Base-by-base conservation (phyloP, 1,140 invertebrate genomes). In the Dendrolimus kikuchii region DNA sequence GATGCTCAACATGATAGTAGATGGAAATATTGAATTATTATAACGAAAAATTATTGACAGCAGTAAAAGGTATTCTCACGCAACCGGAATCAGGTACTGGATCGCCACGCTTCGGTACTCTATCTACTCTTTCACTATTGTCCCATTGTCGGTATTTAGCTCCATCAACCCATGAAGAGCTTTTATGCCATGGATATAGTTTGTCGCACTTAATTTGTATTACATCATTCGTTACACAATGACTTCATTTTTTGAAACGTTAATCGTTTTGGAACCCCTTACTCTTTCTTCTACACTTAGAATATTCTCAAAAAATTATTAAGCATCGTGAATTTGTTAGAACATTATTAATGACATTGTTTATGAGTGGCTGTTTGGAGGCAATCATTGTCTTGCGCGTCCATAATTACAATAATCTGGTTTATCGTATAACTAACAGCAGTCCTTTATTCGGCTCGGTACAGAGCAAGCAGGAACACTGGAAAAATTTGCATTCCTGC, bases 401-500 rank as follows among this genome's bases (percentile, higher is more conserved):
- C 23, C 23, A 23, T 23, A 23, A 23, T 23, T 23, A 23, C 52
- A 59, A 57, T 64, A 54, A 54, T 51, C 44, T 52, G 46, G 53
- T 56, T 51, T 23, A 40, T 49, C 54, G 53, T 54, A 49, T 51
- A 36, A 48, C 51, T 53, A 52, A 54, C 51, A 47, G 49, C 54
- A 48, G 54, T 51, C 38, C 56, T 62, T 56, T 59, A 61, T 46
- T 55, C 43, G 52, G 57, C 55, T 53, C 57, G 60, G 64, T 67
- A 66, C 68, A 64, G 45, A 46, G 51, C 46, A 60, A 65, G 55
- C 58, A 70, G 66, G 65, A 68, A 74, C 66, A 73, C 62, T 66
- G 58, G 74, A 64, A 66, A 83, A 86, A 83, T 83, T 86, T 83
- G 77, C 82, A 83, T 82, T 86, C 77, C 65, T 69, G 72, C 72